Conservation (phyloP, 2,113 vertebrate genomes). For the Lepus americanus region DNA sequence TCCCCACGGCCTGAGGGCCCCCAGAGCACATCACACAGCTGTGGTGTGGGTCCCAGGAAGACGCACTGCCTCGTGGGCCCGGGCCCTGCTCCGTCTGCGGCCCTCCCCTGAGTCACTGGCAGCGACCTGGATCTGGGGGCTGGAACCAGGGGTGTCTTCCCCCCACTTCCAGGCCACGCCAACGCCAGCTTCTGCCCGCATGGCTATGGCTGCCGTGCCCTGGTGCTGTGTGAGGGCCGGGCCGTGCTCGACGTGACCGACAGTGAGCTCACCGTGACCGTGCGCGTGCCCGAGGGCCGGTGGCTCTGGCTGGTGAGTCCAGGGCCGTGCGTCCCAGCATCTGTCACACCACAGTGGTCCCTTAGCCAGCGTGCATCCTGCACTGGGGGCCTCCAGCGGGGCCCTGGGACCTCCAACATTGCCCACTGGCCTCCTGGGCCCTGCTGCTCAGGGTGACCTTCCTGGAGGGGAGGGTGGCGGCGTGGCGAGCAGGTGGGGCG, state of each 20-base stretch:
- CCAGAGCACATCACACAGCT: fast-evolving
- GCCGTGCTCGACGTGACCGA: constrained; percentile 94
- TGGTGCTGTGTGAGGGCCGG: constrained; percentile 93
- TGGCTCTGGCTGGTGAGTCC: constrained; percentile 95
- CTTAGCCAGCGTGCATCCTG: neutral
- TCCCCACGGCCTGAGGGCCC: fast-evolving
- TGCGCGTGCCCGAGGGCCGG: constrained; percentile 92
- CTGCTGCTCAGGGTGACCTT: neutral
- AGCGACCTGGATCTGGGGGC: fast-evolving
- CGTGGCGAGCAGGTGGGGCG: fast-evolving
- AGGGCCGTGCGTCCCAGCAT: neutral
- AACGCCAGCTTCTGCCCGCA: constrained; percentile 96
- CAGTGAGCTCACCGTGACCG: constrained; percentile 91
- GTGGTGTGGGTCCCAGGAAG: fast-evolving
- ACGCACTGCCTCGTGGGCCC: fast-evolving
- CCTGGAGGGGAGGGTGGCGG: neutral
- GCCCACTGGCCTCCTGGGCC: neutral
- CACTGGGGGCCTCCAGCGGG: neutral
- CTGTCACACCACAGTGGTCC: fast-evolving
- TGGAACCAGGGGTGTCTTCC: too few species aligned
- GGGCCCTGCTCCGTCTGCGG: fast-evolving
- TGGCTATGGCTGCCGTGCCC: constrained; percentile 93
- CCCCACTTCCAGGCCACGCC: constrained; percentile 89
- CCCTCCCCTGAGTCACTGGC: fast-evolving
- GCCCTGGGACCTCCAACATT: neutral